Base-by-base conservation (phyloP, 2,888 invertebrate species). In the Perdita meconis region DNA sequence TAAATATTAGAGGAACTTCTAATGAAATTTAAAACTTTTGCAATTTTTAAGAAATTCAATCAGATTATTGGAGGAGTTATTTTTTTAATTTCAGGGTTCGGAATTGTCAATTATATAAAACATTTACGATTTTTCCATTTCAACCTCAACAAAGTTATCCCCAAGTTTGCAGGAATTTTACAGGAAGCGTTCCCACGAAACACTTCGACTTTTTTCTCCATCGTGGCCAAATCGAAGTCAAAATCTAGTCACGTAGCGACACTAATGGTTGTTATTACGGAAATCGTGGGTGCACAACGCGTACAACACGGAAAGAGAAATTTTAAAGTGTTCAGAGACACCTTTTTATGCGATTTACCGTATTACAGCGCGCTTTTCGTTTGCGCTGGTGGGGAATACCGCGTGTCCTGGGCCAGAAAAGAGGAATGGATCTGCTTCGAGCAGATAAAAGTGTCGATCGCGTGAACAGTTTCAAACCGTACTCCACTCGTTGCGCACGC, bases 371-470 rank as follows among this genome's bases (percentile, higher is more conserved):
- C n/a, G 47, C n/a, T 51, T 55, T 51, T 47, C 16, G 24, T n/a
- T 12, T 13, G 5, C 40, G n/a, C 50, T 65, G 51, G 81, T 80
- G 83, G 81, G 81, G 83, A 67, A 51, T 51, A 51, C 44, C 1
- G 24, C 24, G 30, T 64, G 57, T 38, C 38, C 19, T n/a, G 38
- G 40, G 22, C 16, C 36, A 51, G 26, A 19, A 26, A 24, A 53
- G 38, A 71, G 38, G 67, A 81, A 83, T 77, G 64, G 64, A 16
- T 59, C 47, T 51, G 55, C 44, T 70, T 53, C 60, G 42, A 38
- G 19, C 55, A 50, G 81, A 68, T 53, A 61, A 40, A 78, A 60
- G 59, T 60, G 42, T 34, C 36, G 56, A 40, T 22, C 22, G 47
- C 47, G 22, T 19, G 47, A 22, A 3, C 64, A 72, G 79, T 79